A percentile compares a stretch with the other conserved stretches of the same genome.
Evolutionary conservation across 2,797 vertebrate species (phyloP).

Genomic region (Sebastes hubbsi): DNA sequence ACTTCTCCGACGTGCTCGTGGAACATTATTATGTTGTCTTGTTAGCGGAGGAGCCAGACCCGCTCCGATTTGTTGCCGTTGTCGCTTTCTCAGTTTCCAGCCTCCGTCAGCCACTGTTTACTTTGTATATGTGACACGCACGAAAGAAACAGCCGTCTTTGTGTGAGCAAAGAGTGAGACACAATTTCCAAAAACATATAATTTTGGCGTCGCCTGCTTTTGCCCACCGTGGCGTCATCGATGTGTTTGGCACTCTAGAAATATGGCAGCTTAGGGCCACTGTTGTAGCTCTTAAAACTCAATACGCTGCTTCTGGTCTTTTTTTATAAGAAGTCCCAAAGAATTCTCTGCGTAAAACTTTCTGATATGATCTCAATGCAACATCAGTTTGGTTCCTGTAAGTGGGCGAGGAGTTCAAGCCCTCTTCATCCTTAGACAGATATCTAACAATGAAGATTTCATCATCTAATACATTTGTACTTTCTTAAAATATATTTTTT

Average conservation of each 20-base stretch:
- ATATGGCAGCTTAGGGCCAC: conserved; percentile 3
- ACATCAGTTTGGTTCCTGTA: not conserved
- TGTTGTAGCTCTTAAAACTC: conserved; percentile 10
- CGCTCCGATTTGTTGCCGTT: conserved; percentile 35
- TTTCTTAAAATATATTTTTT: not conserved
- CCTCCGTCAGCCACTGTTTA: conserved; percentile 50
- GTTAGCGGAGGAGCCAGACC: conserved; percentile 29
- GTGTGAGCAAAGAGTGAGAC: conserved; percentile 51
- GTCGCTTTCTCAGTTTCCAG: conserved; percentile 57
- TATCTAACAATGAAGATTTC: not conserved
- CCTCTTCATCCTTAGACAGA: not conserved
- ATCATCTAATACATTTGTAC: not conserved
- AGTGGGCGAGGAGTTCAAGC: not conserved
- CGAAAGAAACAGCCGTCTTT: conserved; percentile 56
- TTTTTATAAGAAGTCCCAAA: not conserved
- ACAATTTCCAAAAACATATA: conserved; percentile 74
- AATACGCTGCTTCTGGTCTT: not conserved
- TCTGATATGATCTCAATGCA: not conserved
- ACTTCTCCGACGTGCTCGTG: conserved; percentile 25
- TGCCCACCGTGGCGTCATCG: conserved; percentile 44
- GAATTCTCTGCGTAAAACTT: not conserved
- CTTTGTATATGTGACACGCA: conserved; percentile 34
- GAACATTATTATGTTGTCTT: conserved; percentile 29
- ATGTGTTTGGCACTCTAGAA: conserved; percentile 22
- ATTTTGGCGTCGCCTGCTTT: conserved; percentile 42